Evolutionary conservation across 2,113 vertebrate species (phyloP), one percentile per base, ranked within the genome.

Genomic region (Gadus macrocephalus): DNA sequence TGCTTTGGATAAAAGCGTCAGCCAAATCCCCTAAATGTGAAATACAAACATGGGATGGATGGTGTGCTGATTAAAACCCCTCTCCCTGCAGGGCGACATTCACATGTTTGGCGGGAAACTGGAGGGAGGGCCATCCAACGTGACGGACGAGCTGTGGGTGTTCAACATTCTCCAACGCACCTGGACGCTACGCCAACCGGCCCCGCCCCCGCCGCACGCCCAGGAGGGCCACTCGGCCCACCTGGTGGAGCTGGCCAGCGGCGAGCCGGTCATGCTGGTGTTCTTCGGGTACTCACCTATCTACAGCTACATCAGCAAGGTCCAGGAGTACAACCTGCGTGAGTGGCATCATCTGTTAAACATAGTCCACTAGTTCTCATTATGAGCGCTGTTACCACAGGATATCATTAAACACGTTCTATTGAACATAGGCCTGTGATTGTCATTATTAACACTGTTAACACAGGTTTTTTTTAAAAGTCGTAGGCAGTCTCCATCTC

Each of bases 81-180:
- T 4, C 11, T 3, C 42, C 25, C 0, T 42, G 9, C 62, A 86
- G 95, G 94, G 95, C 35, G 93, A 96, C 79, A 91, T 96, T 87
- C 96, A 91, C 89, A 94, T 96, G 95, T 97, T 96, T n/a, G 95
- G 94, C 53, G 95, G 95, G 63, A 95, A 95, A 89, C 92, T 96
- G 38, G 95, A 95, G 78, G 90, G 85, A 0, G 91, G 78, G n/a
- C 81, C 88, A 0, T 93, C 92, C 55, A 96, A 96, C 15, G 89
- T 96, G 72, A 95, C 95, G 0, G 93, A 95, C 56, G 94, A 96
- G 25, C 65, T 96, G 65, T 96, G 95, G 95, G 88, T 93, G 71
- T 96, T 98, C 81, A 94, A 95, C 82, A 91, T 94, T 64, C 91
- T 71, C n/a, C 91, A 91, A 42, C 93, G 94, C 72, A 90, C 87